Base-by-base conservation (phyloP, 2,113 vertebrate genomes). In the Burhinus oedicnemus region DNA sequence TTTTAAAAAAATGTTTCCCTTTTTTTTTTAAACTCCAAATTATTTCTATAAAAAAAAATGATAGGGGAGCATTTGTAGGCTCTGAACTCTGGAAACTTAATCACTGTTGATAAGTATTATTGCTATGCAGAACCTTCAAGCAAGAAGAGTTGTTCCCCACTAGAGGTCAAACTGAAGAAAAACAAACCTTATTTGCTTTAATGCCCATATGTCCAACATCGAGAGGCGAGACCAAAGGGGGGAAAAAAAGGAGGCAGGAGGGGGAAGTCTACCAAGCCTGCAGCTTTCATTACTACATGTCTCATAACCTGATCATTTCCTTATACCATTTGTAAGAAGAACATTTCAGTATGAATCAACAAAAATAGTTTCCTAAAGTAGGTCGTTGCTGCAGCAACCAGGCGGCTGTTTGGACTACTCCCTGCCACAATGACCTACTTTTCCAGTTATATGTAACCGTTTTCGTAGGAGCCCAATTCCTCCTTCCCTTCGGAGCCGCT, bases 381-480 rank as follows among this genome's bases (percentile, higher is more conserved):
- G 99, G 98, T 99, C 98, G 98, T 96, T 96, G 96, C 98, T 98
- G 96, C 97, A 97, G 98, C 97, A 98, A 98, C 97, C 93, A 68
- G 83, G 93, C 96, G 95, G 94, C 72, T 96, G 98, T 98, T 98
- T 98, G 93, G 97, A 95, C 93, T 93, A 98, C 97, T 97, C 97
- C 97, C 97, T 95, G 97, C 98, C 97, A 98, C 98, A 98, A 96
- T 99, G 98, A 99, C 99, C 98, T 98, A 98, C 92, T 98, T 99
- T 98, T 81, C 84, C 91, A 93, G 87, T 96, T 88, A 95, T 85
- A 96, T 12, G 96, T 94, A 98, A 98, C 94, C 72, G 19, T 3
- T 91, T 95, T 87, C 61, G 97, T 86, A 92, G 96, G 97, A 98
- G 95, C 77, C 49, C 68, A 95, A 96, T 97, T 98, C 83, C 94